A percentile compares a stretch with the other conserved stretches of the same genome.
Conservation (phyloP, 1,140 invertebrate species). For the Drosophila micromelanica region DNA sequence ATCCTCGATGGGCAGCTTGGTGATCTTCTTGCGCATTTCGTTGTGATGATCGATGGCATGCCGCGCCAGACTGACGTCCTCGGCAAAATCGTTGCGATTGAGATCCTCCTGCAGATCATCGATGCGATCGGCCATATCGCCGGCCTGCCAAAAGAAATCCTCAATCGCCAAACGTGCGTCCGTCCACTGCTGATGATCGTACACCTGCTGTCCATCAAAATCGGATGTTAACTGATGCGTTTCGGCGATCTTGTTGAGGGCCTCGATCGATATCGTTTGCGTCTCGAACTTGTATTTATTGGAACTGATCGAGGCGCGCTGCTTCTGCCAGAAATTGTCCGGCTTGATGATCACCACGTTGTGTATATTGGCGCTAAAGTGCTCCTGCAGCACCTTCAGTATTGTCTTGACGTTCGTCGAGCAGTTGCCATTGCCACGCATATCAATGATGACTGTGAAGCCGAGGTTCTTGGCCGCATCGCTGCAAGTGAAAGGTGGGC, state of each 20-base stretch:
- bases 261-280: conserved; percentile 97
- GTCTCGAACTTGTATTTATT: conserved; percentile 99
- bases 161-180: conserved; percentile 96
- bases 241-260: conserved; percentile 95
- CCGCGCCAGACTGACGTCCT: conserved; percentile 95
- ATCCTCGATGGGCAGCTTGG: conserved; percentile 96
- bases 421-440: conserved; percentile 93
- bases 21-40: conserved; percentile 97
- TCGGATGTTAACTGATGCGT: conserved; percentile 95
- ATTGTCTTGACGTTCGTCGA: conserved; percentile 99
- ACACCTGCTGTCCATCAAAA: conserved; percentile 96
- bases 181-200: conserved; percentile 98
- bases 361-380: conserved; percentile 95
- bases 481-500: conserved; percentile 87
- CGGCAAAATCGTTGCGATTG: conserved; percentile 94
- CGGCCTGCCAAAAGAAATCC: conserved; percentile 97
- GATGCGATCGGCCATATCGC: conserved; percentile 94
- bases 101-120: conserved; percentile 96
- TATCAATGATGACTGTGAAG: conserved; percentile 98
- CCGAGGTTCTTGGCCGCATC: conserved; percentile 95
- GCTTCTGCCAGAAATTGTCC: conserved; percentile 99
- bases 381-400: conserved; percentile 97
- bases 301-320: conserved; percentile 97
- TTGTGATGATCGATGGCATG: conserved; percentile 96
- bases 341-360: conserved; percentile 98